Evolutionary conservation across 2,888 invertebrate species (phyloP), one percentile per base, ranked within the genome.

Genomic region (Melanophora roralis): DNA sequence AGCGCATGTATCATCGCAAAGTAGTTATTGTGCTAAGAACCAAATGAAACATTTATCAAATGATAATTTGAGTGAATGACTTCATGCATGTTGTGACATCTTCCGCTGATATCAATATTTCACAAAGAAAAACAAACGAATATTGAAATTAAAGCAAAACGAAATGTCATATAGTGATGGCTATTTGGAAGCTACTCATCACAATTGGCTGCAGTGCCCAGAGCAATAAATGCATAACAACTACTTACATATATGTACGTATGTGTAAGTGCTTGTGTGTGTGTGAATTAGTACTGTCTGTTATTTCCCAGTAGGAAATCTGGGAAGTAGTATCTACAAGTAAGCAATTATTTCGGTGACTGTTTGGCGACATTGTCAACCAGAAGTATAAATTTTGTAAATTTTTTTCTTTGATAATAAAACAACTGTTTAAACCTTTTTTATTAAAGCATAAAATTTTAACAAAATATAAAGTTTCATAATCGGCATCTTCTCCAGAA

Each of bases 31-130:
- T 60, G 43, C 36, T 59, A 68, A 57, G 67, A 68, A 73, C 21
- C 68, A 80, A 80, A 64, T 73, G 84, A 88, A 84, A 86, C 88
- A 88, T 88, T 85, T 86, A 88, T 88, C 88, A 88, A 88, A 87
- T 86, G 87, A 88, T 88, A 88, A 88, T 88, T 88, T 88, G 88
- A 88, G 87, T 88, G 88, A 88, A 88, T 88, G 88, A 88, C 88
- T 88, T 88, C 88, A 88, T 88, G 88, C 87, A 85, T 85, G 87
- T 86, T 85, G 82, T 81, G 79, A 82, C 83, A 78, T 85, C 88
- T 84, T 86, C 86, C 86, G 84, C 83, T 69, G 77, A 77, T 67
- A 75, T 62, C 68, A 78, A 64, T 72, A 71, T 62, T 68, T 16
- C 23, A 27, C 9, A 47, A 21, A 23, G 1, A 40, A 38, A 0